Evolutionary conservation across 1,140 invertebrate genomes (phyloP).

Genomic region (Rhizoglyphus robini): DNA sequence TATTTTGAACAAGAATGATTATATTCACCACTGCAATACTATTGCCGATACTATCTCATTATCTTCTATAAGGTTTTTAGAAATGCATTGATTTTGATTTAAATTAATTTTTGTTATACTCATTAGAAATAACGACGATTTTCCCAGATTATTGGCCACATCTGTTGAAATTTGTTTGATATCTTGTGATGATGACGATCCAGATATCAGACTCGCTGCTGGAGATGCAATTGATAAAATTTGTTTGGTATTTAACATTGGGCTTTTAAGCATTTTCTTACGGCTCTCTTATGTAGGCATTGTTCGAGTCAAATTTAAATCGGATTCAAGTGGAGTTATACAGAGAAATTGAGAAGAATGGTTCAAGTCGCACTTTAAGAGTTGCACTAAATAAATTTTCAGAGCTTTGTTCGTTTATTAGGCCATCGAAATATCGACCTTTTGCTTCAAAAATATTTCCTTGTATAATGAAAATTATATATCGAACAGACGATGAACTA

Average conservation of each 20-base stretch:
- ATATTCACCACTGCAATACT: constrained; percentile 49
- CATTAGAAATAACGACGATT: constrained; percentile 42
- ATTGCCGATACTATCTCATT: constrained; percentile 53
- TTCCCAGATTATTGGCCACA: constrained; percentile 49
- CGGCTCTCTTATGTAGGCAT: constrained; percentile 34
- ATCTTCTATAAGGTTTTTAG: constrained; percentile 36
- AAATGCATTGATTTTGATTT: not conserved
- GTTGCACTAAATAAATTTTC: constrained; percentile 60
- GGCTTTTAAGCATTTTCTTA: not conserved
- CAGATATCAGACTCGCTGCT: constrained; percentile 59
- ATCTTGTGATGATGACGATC: constrained; percentile 57
- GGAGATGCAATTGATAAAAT: constrained; percentile 55
- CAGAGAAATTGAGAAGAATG: constrained; percentile 64
- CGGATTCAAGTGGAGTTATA: constrained; percentile 63
- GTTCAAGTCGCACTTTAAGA: constrained; percentile 47
- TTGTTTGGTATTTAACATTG: not conserved
- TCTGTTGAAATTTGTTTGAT: constrained; percentile 54
- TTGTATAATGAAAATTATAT: constrained; percentile 46
- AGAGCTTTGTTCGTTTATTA: constrained; percentile 45
- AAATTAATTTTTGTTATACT: too few relatives aligned
- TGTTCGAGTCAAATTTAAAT: constrained; percentile 48
- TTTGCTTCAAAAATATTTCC: constrained; percentile 58
- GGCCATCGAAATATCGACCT: constrained; percentile 56
- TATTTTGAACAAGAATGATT: constrained; percentile 50
- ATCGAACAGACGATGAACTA: constrained; percentile 49